phyloP scores from a whole-genome alignment of 2,797 vertebrate species.

The Margarornis squamiger region DNA sequence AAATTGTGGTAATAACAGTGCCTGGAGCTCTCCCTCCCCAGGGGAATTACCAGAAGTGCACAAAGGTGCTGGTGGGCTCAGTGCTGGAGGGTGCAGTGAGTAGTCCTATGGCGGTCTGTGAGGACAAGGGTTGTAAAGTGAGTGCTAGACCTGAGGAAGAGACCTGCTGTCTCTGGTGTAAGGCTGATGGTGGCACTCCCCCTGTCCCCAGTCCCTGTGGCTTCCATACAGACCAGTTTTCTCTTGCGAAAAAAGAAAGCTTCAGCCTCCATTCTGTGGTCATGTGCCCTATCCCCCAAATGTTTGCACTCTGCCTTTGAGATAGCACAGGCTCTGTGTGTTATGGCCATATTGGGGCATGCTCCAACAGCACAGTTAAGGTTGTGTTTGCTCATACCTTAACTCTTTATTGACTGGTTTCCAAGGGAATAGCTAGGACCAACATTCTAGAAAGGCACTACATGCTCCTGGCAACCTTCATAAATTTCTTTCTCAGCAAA shows the following conservation, averaged over 20 bases:
- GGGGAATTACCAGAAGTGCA: not conserved
- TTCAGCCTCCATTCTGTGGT: not conserved
- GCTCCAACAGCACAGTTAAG: conserved; percentile 35
- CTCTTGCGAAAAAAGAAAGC: not conserved
- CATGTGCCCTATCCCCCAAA: conserved; percentile 13
- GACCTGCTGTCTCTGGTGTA: not conserved
- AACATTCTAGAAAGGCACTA: not conserved
- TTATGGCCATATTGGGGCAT: conserved; percentile 65
- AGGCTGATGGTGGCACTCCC: not conserved
- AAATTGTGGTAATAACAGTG: not conserved
- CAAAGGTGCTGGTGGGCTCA: not conserved
- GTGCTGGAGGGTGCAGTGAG: not conserved
- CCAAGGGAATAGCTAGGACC: not conserved
- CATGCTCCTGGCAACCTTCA: not conserved
- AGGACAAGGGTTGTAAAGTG: not conserved
- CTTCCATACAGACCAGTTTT: not conserved
- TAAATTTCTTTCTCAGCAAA: not conserved
- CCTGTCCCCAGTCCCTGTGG: fast-evolving
- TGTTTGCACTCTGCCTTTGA: conserved; percentile 62
- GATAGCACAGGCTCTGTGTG: conserved; percentile 55
- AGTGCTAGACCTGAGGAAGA: not conserved
- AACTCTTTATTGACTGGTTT: conserved; percentile 58
- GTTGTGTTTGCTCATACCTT: conserved; percentile 48
- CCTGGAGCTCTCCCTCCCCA: not conserved
- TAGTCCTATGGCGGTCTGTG: fast-evolving